Evolutionary conservation across 2,797 vertebrate species (phyloP).

Genomic region (Cephalopachus bancanus): DNA sequence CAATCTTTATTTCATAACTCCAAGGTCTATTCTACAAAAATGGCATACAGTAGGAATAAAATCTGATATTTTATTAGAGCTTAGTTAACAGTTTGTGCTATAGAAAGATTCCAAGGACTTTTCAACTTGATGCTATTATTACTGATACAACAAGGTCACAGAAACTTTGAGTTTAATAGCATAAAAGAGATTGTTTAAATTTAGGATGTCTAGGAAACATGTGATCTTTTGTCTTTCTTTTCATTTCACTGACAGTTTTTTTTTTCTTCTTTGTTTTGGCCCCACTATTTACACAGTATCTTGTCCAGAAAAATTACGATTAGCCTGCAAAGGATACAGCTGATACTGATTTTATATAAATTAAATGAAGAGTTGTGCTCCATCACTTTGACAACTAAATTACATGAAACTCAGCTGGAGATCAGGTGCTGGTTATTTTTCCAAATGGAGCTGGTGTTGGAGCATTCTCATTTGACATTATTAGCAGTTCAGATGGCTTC

Average conservation of each 20-base stretch:
- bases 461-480: conserved; percentile 69
- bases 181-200: conserved; percentile 21
- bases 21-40: background rate
- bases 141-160: conserved; percentile 32
- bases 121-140: background rate
- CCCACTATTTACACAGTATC: background rate
- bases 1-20: conserved; percentile 47
- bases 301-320: conserved; percentile 59
- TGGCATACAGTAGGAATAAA: background rate
- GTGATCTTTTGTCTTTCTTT: background rate
- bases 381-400: conserved; percentile 66
- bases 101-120: background rate
- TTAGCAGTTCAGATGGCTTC: conserved; percentile 68
- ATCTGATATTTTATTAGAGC: conserved; percentile 33
- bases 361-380: conserved; percentile 29
- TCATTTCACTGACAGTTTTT: background rate
- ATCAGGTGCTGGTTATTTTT: conserved; percentile 48
- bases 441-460: conserved; percentile 21
- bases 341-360: conserved; percentile 59
- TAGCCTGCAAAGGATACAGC: background rate
- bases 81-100: background rate
- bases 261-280: conserved; percentile 43
- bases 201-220: background rate
- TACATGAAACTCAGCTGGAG: conserved; percentile 32
- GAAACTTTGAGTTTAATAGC: background rate